A percentile compares a stretch with the other conserved stretches of the same genome.
Evolutionary conservation across 2,888 invertebrate species (phyloP).

Genomic region (Sisyra nigra): DNA sequence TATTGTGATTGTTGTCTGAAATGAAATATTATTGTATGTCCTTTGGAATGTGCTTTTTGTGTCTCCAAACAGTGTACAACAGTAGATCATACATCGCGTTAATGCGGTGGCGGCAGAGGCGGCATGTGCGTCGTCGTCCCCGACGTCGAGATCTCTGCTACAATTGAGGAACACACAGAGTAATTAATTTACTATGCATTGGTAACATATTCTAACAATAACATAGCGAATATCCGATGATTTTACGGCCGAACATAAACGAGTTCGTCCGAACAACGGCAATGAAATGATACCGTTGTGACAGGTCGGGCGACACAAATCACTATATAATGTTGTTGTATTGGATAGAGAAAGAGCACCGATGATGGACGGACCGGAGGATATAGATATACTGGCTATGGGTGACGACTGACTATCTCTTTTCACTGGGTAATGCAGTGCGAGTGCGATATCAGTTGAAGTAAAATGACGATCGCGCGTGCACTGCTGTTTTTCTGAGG

Average conservation of each 20-base stretch:
- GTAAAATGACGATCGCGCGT: too few relatives aligned
- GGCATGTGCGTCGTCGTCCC: too few relatives aligned
- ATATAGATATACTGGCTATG: too few relatives aligned
- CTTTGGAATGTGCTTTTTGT: too few relatives aligned
- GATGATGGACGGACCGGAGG: not conserved
- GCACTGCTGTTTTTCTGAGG: too few relatives aligned
- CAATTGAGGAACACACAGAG: constrained; percentile 1
- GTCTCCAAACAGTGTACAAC: too few relatives aligned
- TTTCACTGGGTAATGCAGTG: not conserved
- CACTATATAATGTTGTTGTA: not conserved
- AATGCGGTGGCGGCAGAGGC: too few relatives aligned
- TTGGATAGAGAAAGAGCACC: not conserved
- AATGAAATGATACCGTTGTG: constrained; percentile 15
- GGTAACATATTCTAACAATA: constrained; percentile 3
- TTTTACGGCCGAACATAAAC: not conserved
- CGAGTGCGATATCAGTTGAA: too few relatives aligned
- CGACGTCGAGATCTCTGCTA: not conserved
- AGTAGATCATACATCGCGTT: too few relatives aligned
- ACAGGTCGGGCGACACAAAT: constrained; percentile 19
- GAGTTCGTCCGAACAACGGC: constrained; percentile 2
- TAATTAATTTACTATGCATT: constrained; percentile 6
- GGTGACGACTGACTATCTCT: not conserved
- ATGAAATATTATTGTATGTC: too few relatives aligned
- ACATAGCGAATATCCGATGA: not conserved
- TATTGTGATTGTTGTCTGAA: too few relatives aligned